Conservation (phyloP, 2,797 vertebrate species). For the Oophaga sylvatica region DNA sequence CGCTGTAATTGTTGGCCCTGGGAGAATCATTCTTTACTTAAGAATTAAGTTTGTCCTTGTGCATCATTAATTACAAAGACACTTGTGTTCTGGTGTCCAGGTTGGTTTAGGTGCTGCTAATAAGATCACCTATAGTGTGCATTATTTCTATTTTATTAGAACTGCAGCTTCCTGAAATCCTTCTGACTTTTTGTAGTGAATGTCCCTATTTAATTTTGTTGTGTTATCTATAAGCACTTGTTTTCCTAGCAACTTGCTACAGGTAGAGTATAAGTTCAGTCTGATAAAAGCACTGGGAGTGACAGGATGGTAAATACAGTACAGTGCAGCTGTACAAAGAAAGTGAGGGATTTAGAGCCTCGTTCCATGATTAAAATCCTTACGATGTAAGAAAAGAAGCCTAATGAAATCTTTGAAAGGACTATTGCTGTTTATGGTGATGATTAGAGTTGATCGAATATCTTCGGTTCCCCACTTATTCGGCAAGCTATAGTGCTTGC, state of each 20-base stretch:
- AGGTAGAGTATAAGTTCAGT: no score
- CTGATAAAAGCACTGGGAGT: no score
- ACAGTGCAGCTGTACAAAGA: no score
- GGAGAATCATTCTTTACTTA: constrained; percentile 42
- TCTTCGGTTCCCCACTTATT: no score
- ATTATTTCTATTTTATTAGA: background rate
- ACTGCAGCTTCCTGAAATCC: background rate
- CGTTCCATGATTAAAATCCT: no score
- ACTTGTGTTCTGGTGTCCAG: constrained; percentile 17
- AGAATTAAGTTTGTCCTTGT: constrained; percentile 41
- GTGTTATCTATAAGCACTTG: background rate
- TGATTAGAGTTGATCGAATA: no score
- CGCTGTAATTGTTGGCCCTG: constrained; percentile 16
- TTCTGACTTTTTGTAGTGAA: background rate
- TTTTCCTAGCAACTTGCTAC: background rate
- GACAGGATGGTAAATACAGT: no score
- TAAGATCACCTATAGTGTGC: background rate
- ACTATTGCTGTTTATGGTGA: no score
- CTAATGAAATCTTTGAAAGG: no score
- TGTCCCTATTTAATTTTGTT: background rate
- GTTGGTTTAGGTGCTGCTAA: background rate
- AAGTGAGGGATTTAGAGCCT: no score
- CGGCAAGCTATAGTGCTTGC: no score
- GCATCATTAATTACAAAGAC: constrained; percentile 47
- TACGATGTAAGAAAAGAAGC: no score